phyloP scores from a whole-genome alignment of 2,113 vertebrate genomes.

The Pogona vitticeps region DNA sequence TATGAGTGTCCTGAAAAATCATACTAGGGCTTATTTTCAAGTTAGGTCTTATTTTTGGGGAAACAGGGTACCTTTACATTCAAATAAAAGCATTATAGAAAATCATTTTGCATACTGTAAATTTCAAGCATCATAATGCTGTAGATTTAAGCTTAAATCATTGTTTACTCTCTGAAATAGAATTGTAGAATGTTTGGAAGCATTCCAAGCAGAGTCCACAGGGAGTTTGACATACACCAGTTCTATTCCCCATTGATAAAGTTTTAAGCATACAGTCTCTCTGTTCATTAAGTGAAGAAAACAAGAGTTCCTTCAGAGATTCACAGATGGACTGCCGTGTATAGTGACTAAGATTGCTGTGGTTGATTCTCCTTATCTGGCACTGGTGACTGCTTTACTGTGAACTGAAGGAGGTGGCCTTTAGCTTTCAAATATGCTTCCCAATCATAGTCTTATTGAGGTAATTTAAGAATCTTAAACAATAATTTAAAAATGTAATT shows the following conservation, averaged over 20 bases:
- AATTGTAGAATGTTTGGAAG: not conserved
- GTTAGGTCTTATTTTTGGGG: no score
- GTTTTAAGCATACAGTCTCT: not conserved
- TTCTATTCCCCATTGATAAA: not conserved
- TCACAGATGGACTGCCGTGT: not conserved
- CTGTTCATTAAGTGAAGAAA: not conserved
- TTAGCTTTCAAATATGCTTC: not conserved
- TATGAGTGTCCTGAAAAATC: no score
- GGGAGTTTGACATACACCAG: not conserved
- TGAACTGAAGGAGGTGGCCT: not conserved
- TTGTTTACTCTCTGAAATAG: not conserved
- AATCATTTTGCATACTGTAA: not conserved
- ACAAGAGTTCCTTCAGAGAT: not conserved
- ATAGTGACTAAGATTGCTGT: no score
- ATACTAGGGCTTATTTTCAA: no score
- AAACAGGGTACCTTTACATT: slow-evolving; percentile 39
- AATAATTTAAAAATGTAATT: not conserved
- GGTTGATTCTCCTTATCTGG: not conserved
- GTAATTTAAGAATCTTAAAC: not conserved
- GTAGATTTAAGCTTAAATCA: slow-evolving; percentile 16
- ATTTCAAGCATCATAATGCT: slow-evolving; percentile 22
- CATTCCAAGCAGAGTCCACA: not conserved
- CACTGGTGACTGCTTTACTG: no score
- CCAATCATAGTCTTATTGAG: not conserved
- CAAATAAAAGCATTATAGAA: slow-evolving; percentile 42